A percentile compares a stretch with the other conserved stretches of the same genome.
These are phyloP conservation scores for Pygoscelis antarcticus DNA, from an alignment of 2,113 vertebrate genomes.

Conservation along the genomic window DNA sequence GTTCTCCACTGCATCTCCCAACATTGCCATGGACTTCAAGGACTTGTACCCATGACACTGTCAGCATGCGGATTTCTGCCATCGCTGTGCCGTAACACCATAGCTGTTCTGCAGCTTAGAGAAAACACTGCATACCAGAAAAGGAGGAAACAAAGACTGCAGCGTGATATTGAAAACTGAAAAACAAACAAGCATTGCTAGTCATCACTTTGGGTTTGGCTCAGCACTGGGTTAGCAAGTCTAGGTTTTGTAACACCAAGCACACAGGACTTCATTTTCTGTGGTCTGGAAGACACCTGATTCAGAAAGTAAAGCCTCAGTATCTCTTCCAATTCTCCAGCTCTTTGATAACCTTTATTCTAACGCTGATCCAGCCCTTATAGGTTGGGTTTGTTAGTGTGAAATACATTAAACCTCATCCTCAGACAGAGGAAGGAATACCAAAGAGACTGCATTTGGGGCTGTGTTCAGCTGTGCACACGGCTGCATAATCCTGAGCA, in stretches of 20 bases:
- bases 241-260: not conserved
- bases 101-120: not conserved
- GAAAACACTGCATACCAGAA: not conserved
- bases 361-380: not conserved
- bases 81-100: fast-evolving
- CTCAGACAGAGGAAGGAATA: not conserved
- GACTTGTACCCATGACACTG: not conserved
- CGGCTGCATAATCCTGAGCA: not conserved
- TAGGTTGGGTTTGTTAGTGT: not conserved
- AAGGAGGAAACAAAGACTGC: not conserved
- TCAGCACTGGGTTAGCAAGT: not conserved
- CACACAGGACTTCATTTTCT: not conserved
- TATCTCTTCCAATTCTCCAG: not conserved
- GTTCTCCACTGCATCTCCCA: not conserved
- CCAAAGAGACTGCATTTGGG: not conserved
- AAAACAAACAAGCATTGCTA: not conserved
- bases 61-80: not conserved
- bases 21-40: not conserved
- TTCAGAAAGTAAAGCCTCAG: not conserved
- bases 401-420: not conserved
- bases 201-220: not conserved
- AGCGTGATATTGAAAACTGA: not conserved
- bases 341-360: not conserved
- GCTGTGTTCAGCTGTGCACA: not conserved
- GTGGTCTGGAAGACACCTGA: not conserved